phyloP scores from a whole-genome alignment of 2,113 vertebrate species.

The Phainopepla nitens region DNA sequence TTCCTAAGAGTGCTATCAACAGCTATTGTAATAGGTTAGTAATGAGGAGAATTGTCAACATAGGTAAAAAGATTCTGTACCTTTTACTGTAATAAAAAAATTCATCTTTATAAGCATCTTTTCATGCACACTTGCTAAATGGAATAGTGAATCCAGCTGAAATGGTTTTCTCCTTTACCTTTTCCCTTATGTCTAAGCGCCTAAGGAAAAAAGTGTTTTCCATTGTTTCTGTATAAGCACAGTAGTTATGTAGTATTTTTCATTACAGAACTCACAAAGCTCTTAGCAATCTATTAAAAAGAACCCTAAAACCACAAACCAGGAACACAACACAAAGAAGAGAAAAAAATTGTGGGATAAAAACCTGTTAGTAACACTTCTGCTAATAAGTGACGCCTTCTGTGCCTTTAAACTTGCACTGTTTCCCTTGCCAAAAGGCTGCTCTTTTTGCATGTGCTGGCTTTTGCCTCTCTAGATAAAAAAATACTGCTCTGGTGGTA shows the following conservation, averaged over 20 bases:
- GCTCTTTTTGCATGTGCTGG: background rate
- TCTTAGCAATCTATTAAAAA: background rate
- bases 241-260: background rate
- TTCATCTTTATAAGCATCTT: background rate
- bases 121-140: background rate
- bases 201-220: background rate
- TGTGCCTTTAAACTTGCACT: background rate
- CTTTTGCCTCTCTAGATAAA: background rate
- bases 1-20: background rate
- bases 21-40: background rate
- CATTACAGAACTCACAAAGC: background rate
- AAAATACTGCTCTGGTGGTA: background rate
- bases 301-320: background rate
- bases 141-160: background rate
- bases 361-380: background rate
- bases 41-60: background rate
- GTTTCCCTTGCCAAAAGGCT: background rate
- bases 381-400: background rate
- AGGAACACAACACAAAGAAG: background rate
- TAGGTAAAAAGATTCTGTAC: background rate
- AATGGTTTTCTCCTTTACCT: background rate
- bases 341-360: background rate
- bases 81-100: background rate
- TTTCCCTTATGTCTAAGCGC: background rate
- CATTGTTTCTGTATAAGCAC: background rate